Evolutionary conservation across 1,140 invertebrate genomes (phyloP).

Genomic region (Sycophila sp.): DNA sequence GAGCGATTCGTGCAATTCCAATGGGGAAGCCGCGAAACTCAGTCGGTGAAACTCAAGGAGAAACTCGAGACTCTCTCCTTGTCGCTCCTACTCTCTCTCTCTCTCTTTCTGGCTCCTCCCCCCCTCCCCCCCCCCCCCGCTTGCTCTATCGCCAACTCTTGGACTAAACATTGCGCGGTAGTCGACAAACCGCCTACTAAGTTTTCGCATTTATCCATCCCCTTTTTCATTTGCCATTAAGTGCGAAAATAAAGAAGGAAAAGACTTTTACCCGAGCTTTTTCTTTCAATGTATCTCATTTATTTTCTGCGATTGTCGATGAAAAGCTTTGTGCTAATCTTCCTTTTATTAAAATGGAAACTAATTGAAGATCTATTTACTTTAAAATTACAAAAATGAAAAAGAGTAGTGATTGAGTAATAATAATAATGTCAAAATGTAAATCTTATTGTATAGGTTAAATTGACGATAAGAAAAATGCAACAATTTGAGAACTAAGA

Average conservation of each 20-base stretch:
- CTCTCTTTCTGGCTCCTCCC: background rate
- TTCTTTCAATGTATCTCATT: no score
- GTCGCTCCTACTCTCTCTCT: background rate
- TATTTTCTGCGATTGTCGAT: no score
- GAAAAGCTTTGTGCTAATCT: no score
- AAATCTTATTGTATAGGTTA: no score
- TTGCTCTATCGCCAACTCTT: background rate
- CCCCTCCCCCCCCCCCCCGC: background rate
- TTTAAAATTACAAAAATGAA: no score
- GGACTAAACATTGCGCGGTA: background rate
- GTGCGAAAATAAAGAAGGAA: background rate
- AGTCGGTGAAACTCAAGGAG: slow-evolving; percentile 4
- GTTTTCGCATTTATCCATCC: background rate
- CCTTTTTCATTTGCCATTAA: background rate
- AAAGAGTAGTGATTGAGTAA: no score
- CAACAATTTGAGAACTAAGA: no score
- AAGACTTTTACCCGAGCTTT: background rate
- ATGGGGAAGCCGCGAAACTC: slow-evolving; percentile 22
- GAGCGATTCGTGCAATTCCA: slow-evolving; percentile 18
- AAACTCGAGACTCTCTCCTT: background rate
- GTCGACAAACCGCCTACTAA: background rate
- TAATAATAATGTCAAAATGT: no score
- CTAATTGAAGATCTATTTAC: no score
- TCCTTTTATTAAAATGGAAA: no score
- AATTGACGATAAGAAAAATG: no score